Evolutionary conservation across 2,888 invertebrate genomes (phyloP).

Genomic region (Epirrita christyi): DNA sequence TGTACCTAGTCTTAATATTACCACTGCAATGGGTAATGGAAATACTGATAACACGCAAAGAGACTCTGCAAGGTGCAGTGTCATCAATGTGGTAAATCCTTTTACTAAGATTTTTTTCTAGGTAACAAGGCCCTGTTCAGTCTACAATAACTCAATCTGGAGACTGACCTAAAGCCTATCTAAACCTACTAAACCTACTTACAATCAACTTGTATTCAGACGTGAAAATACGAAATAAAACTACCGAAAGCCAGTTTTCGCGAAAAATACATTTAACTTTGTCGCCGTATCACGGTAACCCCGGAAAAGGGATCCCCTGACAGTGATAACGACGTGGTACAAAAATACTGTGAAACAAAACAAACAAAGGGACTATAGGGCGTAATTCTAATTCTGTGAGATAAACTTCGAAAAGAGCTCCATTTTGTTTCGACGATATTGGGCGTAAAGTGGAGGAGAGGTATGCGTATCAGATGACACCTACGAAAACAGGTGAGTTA

Average conservation of each 20-base stretch:
- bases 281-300: slow-evolving; percentile 61
- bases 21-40: too few relatives aligned
- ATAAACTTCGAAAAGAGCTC: slow-evolving; percentile 35
- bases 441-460: neutral
- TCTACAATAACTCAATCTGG: too few relatives aligned
- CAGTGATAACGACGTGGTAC: slow-evolving; percentile 61
- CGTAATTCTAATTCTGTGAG: slow-evolving; percentile 39
- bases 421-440: slow-evolving; percentile 17
- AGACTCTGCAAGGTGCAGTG: too few relatives aligned
- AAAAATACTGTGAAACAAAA: slow-evolving; percentile 60
- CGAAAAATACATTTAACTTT: slow-evolving; percentile 62
- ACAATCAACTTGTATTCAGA: neutral
- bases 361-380: slow-evolving; percentile 47
- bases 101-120: too few relatives aligned
- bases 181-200: too few relatives aligned
- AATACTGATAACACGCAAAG: too few relatives aligned
- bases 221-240: slow-evolving; percentile 8
- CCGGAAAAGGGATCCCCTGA: slow-evolving; percentile 58
- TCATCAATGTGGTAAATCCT: too few relatives aligned
- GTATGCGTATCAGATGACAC: neutral
- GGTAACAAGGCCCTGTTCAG: too few relatives aligned
- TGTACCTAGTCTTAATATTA: too few relatives aligned
- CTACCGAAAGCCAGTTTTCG: slow-evolving; percentile 19
- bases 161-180: too few relatives aligned
- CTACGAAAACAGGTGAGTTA: neutral